Percentiles rank a stretch among this genome's conserved stretches.
Conservation (phyloP, 2,797 vertebrate genomes). For the Erpetoichthys calabaricus region DNA sequence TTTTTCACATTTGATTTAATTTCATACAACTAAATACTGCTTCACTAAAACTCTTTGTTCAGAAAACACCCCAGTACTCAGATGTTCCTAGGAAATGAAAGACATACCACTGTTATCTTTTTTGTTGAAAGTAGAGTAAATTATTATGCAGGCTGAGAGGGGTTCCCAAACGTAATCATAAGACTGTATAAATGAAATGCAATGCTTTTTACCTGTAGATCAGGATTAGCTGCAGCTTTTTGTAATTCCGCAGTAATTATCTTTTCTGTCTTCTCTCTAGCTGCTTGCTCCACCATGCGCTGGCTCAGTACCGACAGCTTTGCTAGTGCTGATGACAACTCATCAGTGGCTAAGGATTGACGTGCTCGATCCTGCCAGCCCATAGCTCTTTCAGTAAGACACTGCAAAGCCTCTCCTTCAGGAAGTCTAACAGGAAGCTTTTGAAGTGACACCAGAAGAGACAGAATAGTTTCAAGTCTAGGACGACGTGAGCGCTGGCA, state of each 20-base stretch:
- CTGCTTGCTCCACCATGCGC: conserved; percentile 95
- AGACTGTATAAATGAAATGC: neutral
- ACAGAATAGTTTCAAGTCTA: conserved; percentile 86
- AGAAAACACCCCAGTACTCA: too few species aligned
- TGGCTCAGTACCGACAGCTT: conserved; percentile 94
- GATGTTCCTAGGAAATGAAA: too few species aligned
- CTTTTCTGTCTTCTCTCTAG: conserved; percentile 91
- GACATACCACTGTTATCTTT: too few species aligned
- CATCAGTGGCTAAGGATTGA: conserved; percentile 82
- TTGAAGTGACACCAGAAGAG: conserved; percentile 86
- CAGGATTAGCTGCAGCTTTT: conserved; percentile 93
- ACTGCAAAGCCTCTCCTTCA: conserved; percentile 89
- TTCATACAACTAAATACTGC: too few species aligned
- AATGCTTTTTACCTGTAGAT: conserved; percentile 67
- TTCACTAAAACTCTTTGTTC: too few species aligned
- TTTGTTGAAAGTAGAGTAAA: too few species aligned
- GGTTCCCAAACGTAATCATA: too few species aligned
- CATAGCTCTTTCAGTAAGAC: conserved; percentile 93
- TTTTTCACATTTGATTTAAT: too few species aligned
- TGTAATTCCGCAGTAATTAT: conserved; percentile 95
- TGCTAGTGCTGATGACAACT: conserved; percentile 86
- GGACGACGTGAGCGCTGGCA: conserved; percentile 90
- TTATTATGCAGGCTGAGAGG: too few species aligned
- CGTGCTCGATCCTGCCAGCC: conserved; percentile 95
- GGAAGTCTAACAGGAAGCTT: conserved; percentile 88